Evolutionary conservation across 2,797 vertebrate species (phyloP).

Genomic region (Melanotaenia trifasciata): DNA sequence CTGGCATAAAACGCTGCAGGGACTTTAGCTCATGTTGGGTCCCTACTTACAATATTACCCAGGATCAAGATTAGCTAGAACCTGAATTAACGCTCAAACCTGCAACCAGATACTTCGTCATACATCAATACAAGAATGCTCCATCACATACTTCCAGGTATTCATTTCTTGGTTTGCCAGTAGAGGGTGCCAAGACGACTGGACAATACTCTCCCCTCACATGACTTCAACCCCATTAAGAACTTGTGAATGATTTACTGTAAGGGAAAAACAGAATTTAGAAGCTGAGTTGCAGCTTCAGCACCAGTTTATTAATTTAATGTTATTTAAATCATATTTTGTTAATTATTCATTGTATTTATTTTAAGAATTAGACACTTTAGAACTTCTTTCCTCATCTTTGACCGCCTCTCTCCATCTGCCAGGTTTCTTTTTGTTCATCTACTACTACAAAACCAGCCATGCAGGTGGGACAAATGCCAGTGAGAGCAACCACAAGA

Average conservation of each 20-base stretch:
- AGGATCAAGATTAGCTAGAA: no score
- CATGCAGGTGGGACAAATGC: fast-evolving
- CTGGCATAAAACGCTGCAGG: no score
- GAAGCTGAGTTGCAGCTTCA: neutral
- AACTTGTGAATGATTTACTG: no score
- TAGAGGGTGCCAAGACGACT: no score
- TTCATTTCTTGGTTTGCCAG: no score
- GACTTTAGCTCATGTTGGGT: no score
- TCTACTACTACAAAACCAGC: slow-evolving; percentile 75
- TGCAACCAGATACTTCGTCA: no score
- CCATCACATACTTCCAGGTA: no score
- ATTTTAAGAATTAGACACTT: neutral
- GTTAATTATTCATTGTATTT: neutral
- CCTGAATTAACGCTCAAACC: no score
- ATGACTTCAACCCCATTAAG: neutral
- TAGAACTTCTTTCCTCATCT: neutral
- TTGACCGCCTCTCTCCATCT: slow-evolving; percentile 17
- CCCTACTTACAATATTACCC: no score
- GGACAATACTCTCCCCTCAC: neutral
- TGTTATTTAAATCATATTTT: neutral
- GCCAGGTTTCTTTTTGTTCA: slow-evolving; percentile 81
- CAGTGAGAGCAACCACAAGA: fast-evolving
- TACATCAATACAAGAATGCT: no score
- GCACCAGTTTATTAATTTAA: neutral
- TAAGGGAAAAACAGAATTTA: neutral